Evolutionary conservation across 2,797 vertebrate genomes (phyloP).

Genomic region (Hypotaenidia okinawae): DNA sequence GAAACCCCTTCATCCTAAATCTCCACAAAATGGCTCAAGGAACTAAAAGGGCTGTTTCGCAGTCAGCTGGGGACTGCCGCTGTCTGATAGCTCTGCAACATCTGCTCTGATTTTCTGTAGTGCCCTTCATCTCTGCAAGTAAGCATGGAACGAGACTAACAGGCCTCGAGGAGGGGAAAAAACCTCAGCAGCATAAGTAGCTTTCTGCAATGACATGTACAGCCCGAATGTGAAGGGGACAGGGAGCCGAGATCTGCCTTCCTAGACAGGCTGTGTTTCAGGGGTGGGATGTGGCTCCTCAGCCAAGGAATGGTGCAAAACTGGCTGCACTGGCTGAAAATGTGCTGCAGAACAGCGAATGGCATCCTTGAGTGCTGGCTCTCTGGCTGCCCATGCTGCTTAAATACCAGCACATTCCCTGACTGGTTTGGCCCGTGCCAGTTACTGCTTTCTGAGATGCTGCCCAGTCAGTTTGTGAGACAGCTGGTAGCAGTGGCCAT

Average conservation of each 20-base stretch:
- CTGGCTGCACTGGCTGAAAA: neutral
- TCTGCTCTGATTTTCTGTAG: slow-evolving; percentile 6
- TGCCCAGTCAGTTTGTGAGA: neutral
- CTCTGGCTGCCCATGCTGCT: neutral
- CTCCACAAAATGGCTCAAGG: neutral
- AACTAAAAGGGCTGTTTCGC: neutral
- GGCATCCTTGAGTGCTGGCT: neutral
- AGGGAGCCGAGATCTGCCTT: accelerated
- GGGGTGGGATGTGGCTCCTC: neutral
- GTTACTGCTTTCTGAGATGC: neutral
- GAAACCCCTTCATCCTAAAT: neutral
- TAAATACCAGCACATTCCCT: neutral
- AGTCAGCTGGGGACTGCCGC: neutral
- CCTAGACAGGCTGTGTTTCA: neutral
- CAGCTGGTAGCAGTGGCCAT: neutral
- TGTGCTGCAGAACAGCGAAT: neutral
- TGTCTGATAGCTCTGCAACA: neutral
- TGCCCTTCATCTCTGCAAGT: neutral
- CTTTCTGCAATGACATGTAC: neutral
- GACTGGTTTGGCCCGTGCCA: neutral
- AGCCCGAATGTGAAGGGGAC: neutral
- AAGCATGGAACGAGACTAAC: neutral
- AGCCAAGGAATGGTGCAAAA: neutral
- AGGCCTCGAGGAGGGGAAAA: neutral
- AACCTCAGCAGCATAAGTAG: neutral